Evolutionary conservation across 2,888 invertebrate genomes (phyloP), one percentile per base, ranked within the genome.

Genomic region (Mactromeris polynyma): DNA sequence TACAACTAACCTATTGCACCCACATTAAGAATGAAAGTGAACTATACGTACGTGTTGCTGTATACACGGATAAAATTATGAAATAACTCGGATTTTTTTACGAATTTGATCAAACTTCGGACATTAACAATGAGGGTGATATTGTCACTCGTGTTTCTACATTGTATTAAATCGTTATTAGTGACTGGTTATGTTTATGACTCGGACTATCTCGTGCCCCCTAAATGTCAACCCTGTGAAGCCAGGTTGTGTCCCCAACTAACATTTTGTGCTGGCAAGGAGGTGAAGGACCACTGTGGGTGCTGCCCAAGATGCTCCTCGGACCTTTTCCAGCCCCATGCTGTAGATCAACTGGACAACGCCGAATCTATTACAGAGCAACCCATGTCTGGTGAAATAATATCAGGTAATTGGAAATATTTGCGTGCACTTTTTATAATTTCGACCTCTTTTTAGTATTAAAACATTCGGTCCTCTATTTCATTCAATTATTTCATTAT

Each of bases 231-330:
- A 38, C 84, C 86, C 7, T 92, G 92, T 77, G 83, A 89, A 36
- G 89, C 89, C 11, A 86, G 77, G 64, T 80, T 86, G 40, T 95
- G 95, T 86, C 94, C 95, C 9, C 91, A 93, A 82, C 87, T 95
- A 58, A 92, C 92, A 42, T 95, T 93, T 86, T 95, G 95, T 88
- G 93, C 92, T 11, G 95, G 94, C 7, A 87, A 93, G 36, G 92
- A 93, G 9, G 93, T 94, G 82, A 95, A 94, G 89, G 95, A 95
- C 83, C 90, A 93, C 77, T 95, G 95, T 85, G 94, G 94, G 0
- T 95, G 95, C 83, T 95, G 95, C 84, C 92, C 92, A 36, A 88
- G 94, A 21, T 95, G 95, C 58, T 95, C 95, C 9, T 94, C 94
- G 9, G 93, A 94, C 78, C 89, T 92, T 42, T 95, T 93, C 83